Percentiles rank a stretch among this genome's conserved stretches.
Conservation (phyloP, 1,140 invertebrate genomes). For the Drosophila grimshawi region DNA sequence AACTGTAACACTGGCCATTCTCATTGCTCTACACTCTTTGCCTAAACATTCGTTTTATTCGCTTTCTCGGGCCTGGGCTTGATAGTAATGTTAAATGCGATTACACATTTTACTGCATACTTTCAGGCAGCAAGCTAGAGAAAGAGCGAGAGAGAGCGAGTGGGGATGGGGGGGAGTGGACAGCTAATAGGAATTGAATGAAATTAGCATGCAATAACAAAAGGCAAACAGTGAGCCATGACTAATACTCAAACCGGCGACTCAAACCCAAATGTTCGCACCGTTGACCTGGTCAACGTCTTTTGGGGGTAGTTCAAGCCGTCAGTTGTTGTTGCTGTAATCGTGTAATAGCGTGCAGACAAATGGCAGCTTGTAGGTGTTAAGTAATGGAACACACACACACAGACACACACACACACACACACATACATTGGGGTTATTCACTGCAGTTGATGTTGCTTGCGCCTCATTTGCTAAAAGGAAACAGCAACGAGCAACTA, state of each 20-base stretch:
- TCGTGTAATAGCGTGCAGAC: slow-evolving; percentile 75
- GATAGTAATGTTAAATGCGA: slow-evolving; percentile 64
- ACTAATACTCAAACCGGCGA: slow-evolving; percentile 54
- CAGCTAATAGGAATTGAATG: slow-evolving; percentile 24
- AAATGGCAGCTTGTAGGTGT: slow-evolving; percentile 62
- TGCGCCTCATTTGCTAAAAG: slow-evolving; percentile 51
- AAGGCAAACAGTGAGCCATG: slow-evolving; percentile 49
- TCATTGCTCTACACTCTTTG: slow-evolving; percentile 4
- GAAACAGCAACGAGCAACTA: background rate
- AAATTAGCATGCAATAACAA: slow-evolving; percentile 79
- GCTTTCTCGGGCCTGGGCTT: slow-evolving; percentile 12
- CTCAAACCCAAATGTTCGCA: slow-evolving; percentile 23
- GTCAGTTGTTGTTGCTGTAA: slow-evolving; percentile 61
- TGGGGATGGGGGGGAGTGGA: background rate
- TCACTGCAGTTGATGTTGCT: slow-evolving; percentile 49
- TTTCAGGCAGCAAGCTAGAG: slow-evolving; percentile 43
- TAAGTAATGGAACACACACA: slow-evolving; percentile 65
- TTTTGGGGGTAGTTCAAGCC: slow-evolving; percentile 54
- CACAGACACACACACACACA: slow-evolving; percentile 17
- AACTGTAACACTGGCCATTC: background rate
- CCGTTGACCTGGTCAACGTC: slow-evolving; percentile 26
- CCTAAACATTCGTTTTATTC: slow-evolving; percentile 11
- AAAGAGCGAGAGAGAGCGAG: slow-evolving; percentile 6
- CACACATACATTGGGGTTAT: slow-evolving; percentile 58
- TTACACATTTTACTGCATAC: slow-evolving; percentile 69